Conservation (phyloP, 2,113 vertebrate species). For the Alectura lathami region DNA sequence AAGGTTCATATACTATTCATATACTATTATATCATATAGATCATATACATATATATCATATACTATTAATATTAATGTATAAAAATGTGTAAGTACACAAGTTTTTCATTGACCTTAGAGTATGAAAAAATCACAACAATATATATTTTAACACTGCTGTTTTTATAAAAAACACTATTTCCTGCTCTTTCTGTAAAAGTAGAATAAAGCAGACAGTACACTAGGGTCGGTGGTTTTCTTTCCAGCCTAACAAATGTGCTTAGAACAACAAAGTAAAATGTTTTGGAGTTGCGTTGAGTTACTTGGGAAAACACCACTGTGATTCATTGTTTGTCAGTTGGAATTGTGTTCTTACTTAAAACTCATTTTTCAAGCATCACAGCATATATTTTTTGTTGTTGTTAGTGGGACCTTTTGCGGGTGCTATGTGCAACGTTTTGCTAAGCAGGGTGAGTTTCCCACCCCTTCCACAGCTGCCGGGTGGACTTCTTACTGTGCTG, state of each 20-base stretch:
- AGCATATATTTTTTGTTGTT: not conserved
- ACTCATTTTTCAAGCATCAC: not conserved
- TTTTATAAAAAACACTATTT: not conserved
- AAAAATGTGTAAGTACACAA: not conserved
- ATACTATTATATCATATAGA: no score
- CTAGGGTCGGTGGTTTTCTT: not conserved
- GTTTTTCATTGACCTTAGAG: not conserved
- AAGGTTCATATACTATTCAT: not conserved
- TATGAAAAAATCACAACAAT: not conserved
- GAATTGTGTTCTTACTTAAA: not conserved
- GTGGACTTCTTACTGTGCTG: not conserved
- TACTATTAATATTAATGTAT: not conserved
- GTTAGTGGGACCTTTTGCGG: not conserved
- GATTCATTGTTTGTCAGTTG: conserved; percentile 30
- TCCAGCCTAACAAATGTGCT: not conserved
- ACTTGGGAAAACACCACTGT: not conserved
- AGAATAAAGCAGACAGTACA: not conserved
- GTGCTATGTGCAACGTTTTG: not conserved
- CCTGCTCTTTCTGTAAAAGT: not conserved
- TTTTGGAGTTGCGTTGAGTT: not conserved
- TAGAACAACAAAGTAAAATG: not conserved
- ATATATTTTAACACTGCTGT: not conserved
- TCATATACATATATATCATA: no score
- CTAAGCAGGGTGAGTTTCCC: not conserved
- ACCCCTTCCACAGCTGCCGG: rapidly evolving